phyloP scores from a whole-genome alignment of 2,113 vertebrate species.

The Festucalex cinctus region DNA sequence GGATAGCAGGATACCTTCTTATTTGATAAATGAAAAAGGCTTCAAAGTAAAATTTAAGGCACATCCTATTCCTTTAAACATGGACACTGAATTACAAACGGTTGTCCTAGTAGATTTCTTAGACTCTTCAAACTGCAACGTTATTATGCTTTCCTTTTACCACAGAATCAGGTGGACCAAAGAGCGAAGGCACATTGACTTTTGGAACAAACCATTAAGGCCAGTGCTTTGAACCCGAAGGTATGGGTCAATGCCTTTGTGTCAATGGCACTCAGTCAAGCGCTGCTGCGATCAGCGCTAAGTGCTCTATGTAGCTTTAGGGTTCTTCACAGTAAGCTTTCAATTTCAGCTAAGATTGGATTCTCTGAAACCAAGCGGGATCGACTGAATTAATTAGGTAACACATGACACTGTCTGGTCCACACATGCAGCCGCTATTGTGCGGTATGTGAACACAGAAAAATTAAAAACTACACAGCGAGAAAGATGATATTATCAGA shows the following conservation, averaged over 20 bases:
- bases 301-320: slow-evolving; percentile 51
- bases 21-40: too few relatives aligned
- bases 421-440: slow-evolving; percentile 7
- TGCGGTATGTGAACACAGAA: neutral
- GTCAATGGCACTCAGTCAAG: slow-evolving; percentile 42
- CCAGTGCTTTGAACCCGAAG: slow-evolving; percentile 28
- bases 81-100: too few relatives aligned
- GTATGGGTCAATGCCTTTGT: slow-evolving; percentile 58
- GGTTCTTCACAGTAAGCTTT: slow-evolving; percentile 33
- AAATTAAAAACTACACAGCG: slow-evolving; percentile 7
- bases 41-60: too few relatives aligned
- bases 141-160: slow-evolving; percentile 37
- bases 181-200: slow-evolving; percentile 40
- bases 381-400: slow-evolving; percentile 30
- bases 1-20: too few relatives aligned
- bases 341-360: slow-evolving; percentile 34
- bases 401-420: slow-evolving; percentile 1
- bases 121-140: slow-evolving; percentile 26
- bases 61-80: too few relatives aligned
- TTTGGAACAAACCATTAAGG: slow-evolving; percentile 52
- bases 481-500: too few relatives aligned
- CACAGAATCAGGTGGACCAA: slow-evolving; percentile 26
- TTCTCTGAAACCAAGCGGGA: slow-evolving; percentile 21
- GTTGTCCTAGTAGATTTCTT: neutral
- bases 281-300: slow-evolving; percentile 19